A percentile compares a stretch with the other conserved stretches of the same genome.
Evolutionary conservation across 2,113 vertebrate species (phyloP).

Genomic region (Pomatostomus ruficeps): DNA sequence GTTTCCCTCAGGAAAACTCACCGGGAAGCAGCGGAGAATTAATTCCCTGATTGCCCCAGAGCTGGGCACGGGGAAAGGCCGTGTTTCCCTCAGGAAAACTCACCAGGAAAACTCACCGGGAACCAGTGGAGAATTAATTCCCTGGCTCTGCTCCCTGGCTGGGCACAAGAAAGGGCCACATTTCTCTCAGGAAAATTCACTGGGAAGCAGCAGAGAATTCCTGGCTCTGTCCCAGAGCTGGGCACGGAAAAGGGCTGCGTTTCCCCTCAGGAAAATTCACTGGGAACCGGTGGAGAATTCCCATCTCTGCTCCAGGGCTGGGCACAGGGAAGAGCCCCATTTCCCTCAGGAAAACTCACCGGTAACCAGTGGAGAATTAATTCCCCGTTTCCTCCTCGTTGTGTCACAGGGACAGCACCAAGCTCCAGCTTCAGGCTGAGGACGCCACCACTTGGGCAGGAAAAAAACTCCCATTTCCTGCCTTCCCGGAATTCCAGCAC

Average conservation of each 20-base stretch:
- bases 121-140: too few species aligned
- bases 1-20: background rate
- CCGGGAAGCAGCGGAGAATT: too few species aligned
- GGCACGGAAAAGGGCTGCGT: background rate
- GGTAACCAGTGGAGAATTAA: background rate
- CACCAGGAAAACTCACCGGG: slow-evolving; percentile 26
- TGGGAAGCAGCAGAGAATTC: too few species aligned
- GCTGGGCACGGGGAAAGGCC: background rate
- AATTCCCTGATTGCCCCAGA: too few species aligned
- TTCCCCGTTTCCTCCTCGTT: background rate
- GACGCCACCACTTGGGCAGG: background rate
- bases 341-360: too few species aligned
- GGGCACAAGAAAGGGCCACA: too few species aligned
- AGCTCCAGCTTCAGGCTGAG: background rate
- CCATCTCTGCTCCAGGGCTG: too few species aligned
- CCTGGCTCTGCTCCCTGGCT: too few species aligned
- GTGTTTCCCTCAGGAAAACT: background rate
- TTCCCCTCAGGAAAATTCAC: background rate
- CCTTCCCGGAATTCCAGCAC: background rate
- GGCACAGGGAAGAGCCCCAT: too few species aligned
- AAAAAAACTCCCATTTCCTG: background rate
- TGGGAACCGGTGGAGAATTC: background rate
- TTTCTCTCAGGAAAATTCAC: too few species aligned
- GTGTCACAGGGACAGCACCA: background rate
- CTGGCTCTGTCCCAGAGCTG: background rate